Evolutionary conservation across 2,797 vertebrate genomes (phyloP).

Genomic region (Sphenopsis melanotis): DNA sequence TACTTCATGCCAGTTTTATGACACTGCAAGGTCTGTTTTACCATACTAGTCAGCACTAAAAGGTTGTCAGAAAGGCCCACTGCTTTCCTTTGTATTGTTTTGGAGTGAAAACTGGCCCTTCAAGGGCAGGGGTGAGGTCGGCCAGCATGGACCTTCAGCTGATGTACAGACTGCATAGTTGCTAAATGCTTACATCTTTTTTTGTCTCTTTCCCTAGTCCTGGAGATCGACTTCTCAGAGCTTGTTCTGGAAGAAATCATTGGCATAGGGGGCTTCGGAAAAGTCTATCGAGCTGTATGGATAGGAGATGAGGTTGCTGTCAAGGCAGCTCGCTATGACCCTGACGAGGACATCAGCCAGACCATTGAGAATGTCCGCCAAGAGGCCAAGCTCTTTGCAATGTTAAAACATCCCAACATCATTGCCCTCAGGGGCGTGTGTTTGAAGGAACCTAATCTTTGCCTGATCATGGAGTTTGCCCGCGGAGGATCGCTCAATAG

Average conservation of each 20-base stretch:
- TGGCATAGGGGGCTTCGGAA: conserved; percentile 94
- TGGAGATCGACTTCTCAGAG: conserved; percentile 92
- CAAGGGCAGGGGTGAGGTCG: neutral
- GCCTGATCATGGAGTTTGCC: conserved; percentile 96
- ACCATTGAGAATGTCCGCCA: conserved; percentile 95
- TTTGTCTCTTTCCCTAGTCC: conserved; percentile 72
- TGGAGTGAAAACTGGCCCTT: neutral
- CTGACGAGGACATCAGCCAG: conserved; percentile 90
- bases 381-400: conserved; percentile 96
- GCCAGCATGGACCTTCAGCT: neutral
- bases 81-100: neutral
- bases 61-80: neutral
- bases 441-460: conserved; percentile 92
- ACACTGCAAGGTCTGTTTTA: neutral
- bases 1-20: neutral
- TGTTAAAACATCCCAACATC: conserved; percentile 94
- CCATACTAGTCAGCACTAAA: neutral
- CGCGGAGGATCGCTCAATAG: conserved; percentile 91
- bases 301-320: conserved; percentile 89
- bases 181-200: neutral
- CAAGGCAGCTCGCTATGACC: conserved; percentile 94
- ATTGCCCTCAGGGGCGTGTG: conserved; percentile 92
- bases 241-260: conserved; percentile 94
- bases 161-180: neutral
- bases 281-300: conserved; percentile 95